phyloP scores from a whole-genome alignment of 2,797 vertebrate genomes.

The Pterois miles region DNA sequence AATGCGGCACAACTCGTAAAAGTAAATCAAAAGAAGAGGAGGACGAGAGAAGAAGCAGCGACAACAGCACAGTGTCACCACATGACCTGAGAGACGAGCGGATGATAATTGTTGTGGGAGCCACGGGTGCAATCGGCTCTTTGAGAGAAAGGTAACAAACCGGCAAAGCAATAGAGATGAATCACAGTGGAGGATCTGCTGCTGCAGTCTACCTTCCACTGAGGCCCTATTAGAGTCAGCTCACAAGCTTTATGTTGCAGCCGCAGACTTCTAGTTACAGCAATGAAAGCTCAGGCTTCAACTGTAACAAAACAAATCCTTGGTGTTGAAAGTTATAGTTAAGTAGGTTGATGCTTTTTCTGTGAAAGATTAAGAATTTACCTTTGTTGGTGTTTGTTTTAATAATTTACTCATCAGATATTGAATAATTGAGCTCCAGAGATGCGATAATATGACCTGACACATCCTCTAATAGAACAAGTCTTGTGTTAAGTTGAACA shows the following conservation, averaged over 20 bases:
- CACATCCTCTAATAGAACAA: slow-evolving; percentile 34
- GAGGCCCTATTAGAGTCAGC: slow-evolving; percentile 85
- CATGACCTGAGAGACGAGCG: slow-evolving; percentile 84
- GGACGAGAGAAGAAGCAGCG: slow-evolving; percentile 29
- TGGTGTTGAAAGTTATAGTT: slow-evolving; percentile 7
- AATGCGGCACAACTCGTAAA: slow-evolving; percentile 86
- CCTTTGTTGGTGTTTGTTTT: background rate
- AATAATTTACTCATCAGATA: background rate
- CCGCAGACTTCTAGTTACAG: slow-evolving; percentile 29
- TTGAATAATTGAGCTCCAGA: background rate
- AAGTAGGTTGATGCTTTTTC: background rate
- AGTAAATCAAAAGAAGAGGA: slow-evolving; percentile 72
- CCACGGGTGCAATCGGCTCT: slow-evolving; percentile 79
- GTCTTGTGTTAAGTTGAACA: slow-evolving; percentile 56
- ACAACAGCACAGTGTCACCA: slow-evolving; percentile 76
- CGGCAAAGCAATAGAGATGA: slow-evolving; percentile 80
- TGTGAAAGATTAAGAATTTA: background rate
- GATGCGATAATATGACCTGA: slow-evolving; percentile 12
- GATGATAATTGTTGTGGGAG: slow-evolving; percentile 90
- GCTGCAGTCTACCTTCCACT: slow-evolving; percentile 77
- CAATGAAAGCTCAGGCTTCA: slow-evolving; percentile 12
- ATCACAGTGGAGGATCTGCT: slow-evolving; percentile 78
- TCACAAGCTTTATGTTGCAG: slow-evolving; percentile 58
- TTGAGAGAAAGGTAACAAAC: slow-evolving; percentile 80
- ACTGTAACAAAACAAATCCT: slow-evolving; percentile 1